phyloP scores from a whole-genome alignment of 2,797 vertebrate species.

The Mastacembelus armatus region DNA sequence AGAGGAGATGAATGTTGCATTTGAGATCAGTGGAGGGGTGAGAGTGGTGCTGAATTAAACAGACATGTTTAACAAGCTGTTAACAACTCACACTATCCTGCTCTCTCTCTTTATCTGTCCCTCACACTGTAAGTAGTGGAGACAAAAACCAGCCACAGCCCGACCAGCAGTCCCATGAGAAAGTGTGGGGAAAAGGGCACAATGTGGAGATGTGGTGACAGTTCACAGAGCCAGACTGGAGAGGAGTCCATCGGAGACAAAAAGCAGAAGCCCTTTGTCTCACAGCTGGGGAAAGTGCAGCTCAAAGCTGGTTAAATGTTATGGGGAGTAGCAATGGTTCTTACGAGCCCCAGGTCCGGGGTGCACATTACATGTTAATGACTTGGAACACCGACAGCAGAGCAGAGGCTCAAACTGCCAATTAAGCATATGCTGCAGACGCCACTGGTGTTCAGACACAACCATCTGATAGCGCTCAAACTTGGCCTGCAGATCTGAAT shows the following conservation, averaged over 20 bases:
- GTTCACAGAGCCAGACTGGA: constrained; percentile 45
- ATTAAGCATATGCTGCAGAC: constrained; percentile 82
- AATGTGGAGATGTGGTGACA: constrained; percentile 55
- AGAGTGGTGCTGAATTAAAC: constrained; percentile 67
- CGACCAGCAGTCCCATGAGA: constrained; percentile 49
- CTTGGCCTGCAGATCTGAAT: constrained; percentile 72
- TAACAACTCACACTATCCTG: constrained; percentile 58
- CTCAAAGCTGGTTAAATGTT: constrained; percentile 70
- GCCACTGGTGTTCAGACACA: constrained; percentile 72
- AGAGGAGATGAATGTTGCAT: constrained; percentile 57
- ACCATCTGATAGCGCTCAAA: constrained; percentile 72
- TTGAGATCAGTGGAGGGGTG: constrained; percentile 47
- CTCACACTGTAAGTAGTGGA: constrained; percentile 9
- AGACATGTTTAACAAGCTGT: constrained; percentile 76
- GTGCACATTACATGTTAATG: constrained; percentile 82
- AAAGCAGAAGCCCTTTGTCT: constrained; percentile 67
- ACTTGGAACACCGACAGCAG: constrained; percentile 80
- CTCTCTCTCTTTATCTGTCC: constrained; percentile 2
- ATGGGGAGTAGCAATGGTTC: constrained; percentile 59
- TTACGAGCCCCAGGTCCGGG: constrained; percentile 65
- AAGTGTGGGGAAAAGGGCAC: constrained; percentile 10
- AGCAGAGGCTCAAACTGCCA: constrained; percentile 79
- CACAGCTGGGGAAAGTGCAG: constrained; percentile 61
- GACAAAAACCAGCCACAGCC: constrained; percentile 46
- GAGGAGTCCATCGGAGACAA: constrained; percentile 43